Evolutionary conservation across 2,888 invertebrate genomes (phyloP).

Genomic region (Epinotia brunnichana): DNA sequence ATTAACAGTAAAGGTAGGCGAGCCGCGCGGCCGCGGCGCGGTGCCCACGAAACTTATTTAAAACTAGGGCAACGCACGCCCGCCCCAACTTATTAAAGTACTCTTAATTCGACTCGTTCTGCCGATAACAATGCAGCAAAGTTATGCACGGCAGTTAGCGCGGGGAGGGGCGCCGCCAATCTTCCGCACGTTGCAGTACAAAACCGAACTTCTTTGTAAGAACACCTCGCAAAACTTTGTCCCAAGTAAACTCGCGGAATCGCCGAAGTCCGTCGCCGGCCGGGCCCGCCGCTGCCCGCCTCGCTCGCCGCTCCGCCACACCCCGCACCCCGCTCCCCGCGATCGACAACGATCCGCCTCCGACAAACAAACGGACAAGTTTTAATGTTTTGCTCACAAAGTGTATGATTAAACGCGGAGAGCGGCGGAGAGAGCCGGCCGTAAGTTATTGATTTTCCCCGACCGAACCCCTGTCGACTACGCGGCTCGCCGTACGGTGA

Average conservation of each 20-base stretch:
- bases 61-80: constrained; percentile 58
- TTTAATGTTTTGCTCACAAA: constrained; percentile 84
- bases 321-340: constrained; percentile 49
- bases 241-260: constrained; percentile 77
- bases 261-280: constrained; percentile 59
- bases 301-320: constrained; percentile 58
- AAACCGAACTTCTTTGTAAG: constrained; percentile 80
- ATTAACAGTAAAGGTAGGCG: constrained; percentile 16
- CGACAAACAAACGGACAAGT: constrained; percentile 83
- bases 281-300: constrained; percentile 61
- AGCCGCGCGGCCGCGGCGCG: constrained; percentile 3
- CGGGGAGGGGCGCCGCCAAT: constrained; percentile 71
- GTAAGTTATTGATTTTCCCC: constrained; percentile 85
- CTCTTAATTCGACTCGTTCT: constrained; percentile 74
- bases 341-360: constrained; percentile 71
- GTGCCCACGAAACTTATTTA: constrained; percentile 50
- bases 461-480: constrained; percentile 79
- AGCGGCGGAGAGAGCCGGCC: constrained; percentile 83
- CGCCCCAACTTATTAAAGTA: constrained; percentile 65
- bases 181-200: constrained; percentile 78
- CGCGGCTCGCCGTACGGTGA: constrained; percentile 73
- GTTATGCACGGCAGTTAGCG: constrained; percentile 61
- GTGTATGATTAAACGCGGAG: constrained; percentile 84
- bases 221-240: constrained; percentile 81
- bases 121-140: constrained; percentile 77